These are phyloP conservation scores for Ascidia mentula DNA, from an alignment of 23 tunicate genomes.

Conservation along the genomic window DNA sequence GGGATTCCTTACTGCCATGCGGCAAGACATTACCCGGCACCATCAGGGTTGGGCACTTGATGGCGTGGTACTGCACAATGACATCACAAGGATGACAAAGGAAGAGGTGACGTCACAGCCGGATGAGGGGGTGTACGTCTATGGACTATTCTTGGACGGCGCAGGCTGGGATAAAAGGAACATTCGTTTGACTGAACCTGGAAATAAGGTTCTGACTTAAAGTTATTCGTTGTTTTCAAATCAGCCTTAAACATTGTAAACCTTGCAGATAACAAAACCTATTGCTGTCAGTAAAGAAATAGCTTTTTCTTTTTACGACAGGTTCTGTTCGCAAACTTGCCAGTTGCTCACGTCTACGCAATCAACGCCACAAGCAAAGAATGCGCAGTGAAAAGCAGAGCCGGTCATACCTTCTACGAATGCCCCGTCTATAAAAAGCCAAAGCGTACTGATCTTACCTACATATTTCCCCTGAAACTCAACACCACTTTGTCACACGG, in stretches of 20 bases:
- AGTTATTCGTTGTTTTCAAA: too few species aligned
- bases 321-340: slow-evolving; percentile 80
- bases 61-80: slow-evolving; percentile 85
- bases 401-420: slow-evolving; percentile 75
- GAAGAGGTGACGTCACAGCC: slow-evolving; percentile 83
- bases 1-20: slow-evolving; percentile 96
- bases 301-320: not conserved
- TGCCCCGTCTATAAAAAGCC: slow-evolving; percentile 98
- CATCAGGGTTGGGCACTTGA: slow-evolving; percentile 97
- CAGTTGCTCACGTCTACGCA: slow-evolving; percentile 98
- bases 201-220: slow-evolving; percentile 54
- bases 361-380: slow-evolving; percentile 65
- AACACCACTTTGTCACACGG: slow-evolving; percentile 74
- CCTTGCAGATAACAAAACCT: too few species aligned
- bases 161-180: slow-evolving; percentile 98
- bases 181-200: slow-evolving; percentile 75
- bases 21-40: slow-evolving; percentile 93
- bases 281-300: too few species aligned
- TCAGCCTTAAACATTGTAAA: too few species aligned
- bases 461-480: slow-evolving; percentile 76
- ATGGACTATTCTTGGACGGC: slow-evolving; percentile 94
- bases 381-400: slow-evolving; percentile 37
- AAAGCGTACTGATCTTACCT: slow-evolving; percentile 86
- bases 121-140: slow-evolving; percentile 90
- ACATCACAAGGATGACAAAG: slow-evolving; percentile 78